phyloP scores from a whole-genome alignment of 2,888 invertebrate species.

The Gandaritis pyraliata region DNA sequence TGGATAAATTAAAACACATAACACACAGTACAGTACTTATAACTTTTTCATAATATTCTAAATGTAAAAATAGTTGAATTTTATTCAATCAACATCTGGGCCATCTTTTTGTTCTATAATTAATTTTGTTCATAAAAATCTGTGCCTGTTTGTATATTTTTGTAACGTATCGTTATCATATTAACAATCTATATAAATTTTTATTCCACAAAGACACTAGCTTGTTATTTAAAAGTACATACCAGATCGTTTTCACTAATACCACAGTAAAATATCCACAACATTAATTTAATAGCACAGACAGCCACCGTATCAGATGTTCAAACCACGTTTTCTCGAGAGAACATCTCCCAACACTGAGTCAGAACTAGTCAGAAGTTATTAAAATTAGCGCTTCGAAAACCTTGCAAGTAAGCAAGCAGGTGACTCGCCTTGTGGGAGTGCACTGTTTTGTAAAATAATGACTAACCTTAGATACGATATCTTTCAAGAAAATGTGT shows the following conservation, averaged over 20 bases:
- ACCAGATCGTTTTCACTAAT: not conserved
- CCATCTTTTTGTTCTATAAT: no score
- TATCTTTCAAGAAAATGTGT: conserved; percentile 25
- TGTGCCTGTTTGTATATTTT: no score
- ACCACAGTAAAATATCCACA: not conserved
- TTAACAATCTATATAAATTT: no score
- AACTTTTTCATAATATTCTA: not conserved
- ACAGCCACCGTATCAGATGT: not conserved
- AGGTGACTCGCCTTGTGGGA: conserved; percentile 20
- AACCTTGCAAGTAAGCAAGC: conserved; percentile 16
- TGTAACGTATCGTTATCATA: no score
- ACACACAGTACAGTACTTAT: no score
- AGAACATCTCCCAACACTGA: conserved; percentile 12
- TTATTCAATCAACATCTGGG: no score
- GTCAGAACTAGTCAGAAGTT: conserved; percentile 9
- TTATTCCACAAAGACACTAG: no score
- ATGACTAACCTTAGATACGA: conserved; percentile 43
- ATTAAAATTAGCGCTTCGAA: conserved; percentile 6
- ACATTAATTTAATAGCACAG: not conserved
- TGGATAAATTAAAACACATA: not conserved
- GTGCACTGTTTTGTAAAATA: conserved; percentile 42
- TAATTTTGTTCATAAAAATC: no score
- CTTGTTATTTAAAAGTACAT: not conserved
- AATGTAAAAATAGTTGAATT: no score
- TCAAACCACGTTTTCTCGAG: not conserved